A percentile compares a stretch with the other conserved stretches of the same genome.
Conservation (phyloP, 2,797 vertebrate species). For the Pygocentrus nattereri region DNA sequence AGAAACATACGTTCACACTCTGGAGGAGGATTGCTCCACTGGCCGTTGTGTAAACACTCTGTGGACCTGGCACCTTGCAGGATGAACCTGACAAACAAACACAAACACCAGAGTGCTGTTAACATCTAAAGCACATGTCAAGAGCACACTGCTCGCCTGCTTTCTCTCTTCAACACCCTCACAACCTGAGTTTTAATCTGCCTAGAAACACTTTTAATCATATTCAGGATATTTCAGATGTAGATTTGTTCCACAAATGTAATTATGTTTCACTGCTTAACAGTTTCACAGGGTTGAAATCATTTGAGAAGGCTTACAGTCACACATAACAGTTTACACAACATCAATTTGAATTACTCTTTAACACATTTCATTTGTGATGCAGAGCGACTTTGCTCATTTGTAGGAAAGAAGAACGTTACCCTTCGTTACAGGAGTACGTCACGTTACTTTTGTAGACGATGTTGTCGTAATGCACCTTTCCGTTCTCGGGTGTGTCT, state of each 20-base stretch:
- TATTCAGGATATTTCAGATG: background rate
- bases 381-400: background rate
- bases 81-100: conserved; percentile 77
- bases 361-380: background rate
- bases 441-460: conserved; percentile 79
- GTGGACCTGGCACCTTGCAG: conserved; percentile 80
- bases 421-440: conserved; percentile 88
- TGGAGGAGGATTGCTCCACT: conserved; percentile 82
- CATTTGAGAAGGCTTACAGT: background rate
- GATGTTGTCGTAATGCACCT: conserved; percentile 69
- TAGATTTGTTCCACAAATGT: background rate
- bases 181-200: background rate
- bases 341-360: background rate
- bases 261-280: background rate
- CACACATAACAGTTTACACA: background rate
- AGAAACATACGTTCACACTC: conserved; percentile 82
- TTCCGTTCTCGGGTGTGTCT: conserved; percentile 76
- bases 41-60: conserved; percentile 81
- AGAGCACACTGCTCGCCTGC: background rate
- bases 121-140: background rate
- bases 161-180: no score
- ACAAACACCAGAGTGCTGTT: background rate
- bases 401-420: conserved; percentile 38
- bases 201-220: background rate
- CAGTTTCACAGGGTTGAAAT: background rate